Base-by-base conservation (phyloP, 2,113 vertebrate genomes). In the Mohoua ochrocephala region DNA sequence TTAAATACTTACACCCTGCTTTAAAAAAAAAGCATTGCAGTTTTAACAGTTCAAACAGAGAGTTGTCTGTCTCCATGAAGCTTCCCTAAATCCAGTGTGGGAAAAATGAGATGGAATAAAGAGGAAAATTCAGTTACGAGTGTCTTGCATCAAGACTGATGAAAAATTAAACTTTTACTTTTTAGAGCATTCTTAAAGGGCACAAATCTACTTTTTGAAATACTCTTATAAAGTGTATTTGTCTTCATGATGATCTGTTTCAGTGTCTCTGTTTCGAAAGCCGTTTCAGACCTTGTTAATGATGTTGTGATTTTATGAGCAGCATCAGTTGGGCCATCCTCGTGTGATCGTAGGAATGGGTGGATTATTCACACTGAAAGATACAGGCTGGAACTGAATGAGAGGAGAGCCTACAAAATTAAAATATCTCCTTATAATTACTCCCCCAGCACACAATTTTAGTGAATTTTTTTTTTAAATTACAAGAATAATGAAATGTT, bases 281-380 rank as follows among this genome's bases (percentile, higher is more conserved):
- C 15, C 45, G 52, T 69, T 90, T 68, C 84, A 76, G 73, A 7
- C 15, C 41, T 65, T 42, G 26, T 9, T 31, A 13, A 8, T 73
- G 69, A 11, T 44, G 47, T 2, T 74, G 50, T 35, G 69, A 13
- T 17, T 67, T 35, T 31, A 1, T 37, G 63, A 27, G 13, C 23
- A 24, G 3, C 37, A 11, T 39, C 39, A n/a, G 26, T 4, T 31
- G 50, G 17, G 13, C 1, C 15, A 5, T 71, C n/a, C 28, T 78
- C 19, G 10, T 8, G 47, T 20, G 83, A 8, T 37, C 0, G 0
- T 18, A 1, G 45, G 53, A 35, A 19, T 5, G 47, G n/a, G 20
- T 5, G 41, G 16, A 13, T 41, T 41, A 10, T 52, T 75, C 64
- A 28, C 3, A 19, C 8, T 27, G 65, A 14, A 10, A 53, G 39